Percentiles rank a stretch among this genome's conserved stretches.
These are phyloP conservation scores for Himantopus leucocephalus DNA, from an alignment of 2,113 vertebrate species.

Conservation along the genomic window DNA sequence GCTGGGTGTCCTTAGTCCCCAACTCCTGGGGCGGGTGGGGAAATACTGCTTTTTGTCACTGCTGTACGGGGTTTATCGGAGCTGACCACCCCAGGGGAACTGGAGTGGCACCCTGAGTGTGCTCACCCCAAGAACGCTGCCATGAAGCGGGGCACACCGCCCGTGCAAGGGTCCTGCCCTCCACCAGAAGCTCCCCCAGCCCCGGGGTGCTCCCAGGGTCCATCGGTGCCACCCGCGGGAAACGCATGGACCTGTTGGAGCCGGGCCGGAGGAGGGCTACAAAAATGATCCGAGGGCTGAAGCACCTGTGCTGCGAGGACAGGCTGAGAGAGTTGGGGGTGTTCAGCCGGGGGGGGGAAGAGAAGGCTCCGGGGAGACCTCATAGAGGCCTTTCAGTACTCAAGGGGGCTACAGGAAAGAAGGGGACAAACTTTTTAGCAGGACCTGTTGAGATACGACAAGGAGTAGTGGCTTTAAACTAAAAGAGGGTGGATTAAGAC, in stretches of 20 bases:
- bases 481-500: background rate
- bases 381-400: background rate
- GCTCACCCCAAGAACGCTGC: accelerated
- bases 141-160: accelerated
- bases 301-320: background rate
- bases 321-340: background rate
- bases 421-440: background rate
- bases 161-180: background rate
- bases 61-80: accelerated
- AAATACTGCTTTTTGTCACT: background rate
- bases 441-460: background rate
- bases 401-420: background rate
- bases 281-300: background rate
- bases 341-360: background rate
- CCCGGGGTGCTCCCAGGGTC: background rate
- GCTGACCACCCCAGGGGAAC: background rate
- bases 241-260: background rate
- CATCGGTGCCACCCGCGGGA: accelerated
- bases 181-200: accelerated
- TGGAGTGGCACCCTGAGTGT: accelerated
- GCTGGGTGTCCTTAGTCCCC: background rate
- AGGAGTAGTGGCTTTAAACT: background rate
- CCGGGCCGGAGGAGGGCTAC: background rate
- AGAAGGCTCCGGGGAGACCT: background rate
- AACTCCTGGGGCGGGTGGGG: background rate